Percentiles rank a stretch among this genome's conserved stretches.
Conservation (phyloP, 2,888 invertebrate species). For the Diaperis boleti region DNA sequence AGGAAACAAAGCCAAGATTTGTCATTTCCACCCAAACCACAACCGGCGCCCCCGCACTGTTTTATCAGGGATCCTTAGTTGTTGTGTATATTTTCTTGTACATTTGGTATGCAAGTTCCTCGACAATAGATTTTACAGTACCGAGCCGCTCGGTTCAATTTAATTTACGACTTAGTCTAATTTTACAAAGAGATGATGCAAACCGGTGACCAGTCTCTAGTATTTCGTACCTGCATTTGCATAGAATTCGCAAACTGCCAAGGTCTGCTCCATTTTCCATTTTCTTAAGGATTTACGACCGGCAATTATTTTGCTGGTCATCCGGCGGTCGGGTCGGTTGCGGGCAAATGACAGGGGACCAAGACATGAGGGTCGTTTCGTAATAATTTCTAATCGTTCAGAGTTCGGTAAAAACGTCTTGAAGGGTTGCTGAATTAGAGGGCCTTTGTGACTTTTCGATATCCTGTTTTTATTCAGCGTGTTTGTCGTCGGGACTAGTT, state of each 20-base stretch:
- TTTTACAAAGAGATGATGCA: slow-evolving; percentile 25
- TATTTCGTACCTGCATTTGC: slow-evolving; percentile 17
- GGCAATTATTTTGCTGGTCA: slow-evolving; percentile 22
- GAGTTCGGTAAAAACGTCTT: slow-evolving; percentile 7
- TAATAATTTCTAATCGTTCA: slow-evolving; percentile 13
- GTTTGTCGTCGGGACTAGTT: slow-evolving; percentile 38
- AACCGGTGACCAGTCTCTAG: slow-evolving; percentile 17
- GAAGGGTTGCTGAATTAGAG: slow-evolving; percentile 38
- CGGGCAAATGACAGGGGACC: slow-evolving; percentile 10
- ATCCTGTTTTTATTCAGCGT: slow-evolving; percentile 43
- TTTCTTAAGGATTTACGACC: not conserved
- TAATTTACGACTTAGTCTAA: too few relatives aligned
- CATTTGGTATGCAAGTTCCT: slow-evolving; percentile 67
- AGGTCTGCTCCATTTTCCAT: not conserved
- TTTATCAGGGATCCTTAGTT: too few relatives aligned
- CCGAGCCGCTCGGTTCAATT: slow-evolving; percentile 14
- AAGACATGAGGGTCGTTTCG: slow-evolving; percentile 16
- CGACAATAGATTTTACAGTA: slow-evolving; percentile 45
- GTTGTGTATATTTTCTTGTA: slow-evolving; percentile 43
- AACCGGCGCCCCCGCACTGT: too few relatives aligned
- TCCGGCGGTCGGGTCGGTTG: slow-evolving; percentile 2
- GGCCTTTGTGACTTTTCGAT: slow-evolving; percentile 42
- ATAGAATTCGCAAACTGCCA: slow-evolving; percentile 8
- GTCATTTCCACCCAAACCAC: too few relatives aligned
- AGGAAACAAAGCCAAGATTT: too few relatives aligned